phyloP scores from a whole-genome alignment of 2,797 vertebrate genomes.

The Coreius guichenoti region DNA sequence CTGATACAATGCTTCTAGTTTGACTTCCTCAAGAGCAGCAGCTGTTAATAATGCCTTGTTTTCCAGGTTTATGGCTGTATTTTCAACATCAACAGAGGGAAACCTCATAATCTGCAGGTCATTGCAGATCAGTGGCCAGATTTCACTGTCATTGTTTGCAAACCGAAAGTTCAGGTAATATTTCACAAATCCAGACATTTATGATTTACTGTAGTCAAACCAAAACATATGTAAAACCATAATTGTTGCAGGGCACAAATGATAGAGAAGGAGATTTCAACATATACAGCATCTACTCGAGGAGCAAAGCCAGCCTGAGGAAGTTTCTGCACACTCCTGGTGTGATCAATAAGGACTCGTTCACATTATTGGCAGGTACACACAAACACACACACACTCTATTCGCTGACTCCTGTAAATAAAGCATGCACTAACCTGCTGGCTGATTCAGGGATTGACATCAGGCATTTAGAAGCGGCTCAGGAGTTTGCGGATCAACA shows the following conservation, averaged over 20 bases:
- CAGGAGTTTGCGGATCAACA: constrained; percentile 38
- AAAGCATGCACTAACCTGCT: background rate
- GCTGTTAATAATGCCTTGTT: background rate
- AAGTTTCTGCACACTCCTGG: constrained; percentile 36
- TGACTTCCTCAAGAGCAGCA: background rate
- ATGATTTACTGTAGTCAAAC: background rate
- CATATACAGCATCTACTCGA: constrained; percentile 57
- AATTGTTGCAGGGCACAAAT: constrained; percentile 1
- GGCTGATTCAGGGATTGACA: constrained; percentile 35
- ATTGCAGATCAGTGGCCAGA: constrained; percentile 58
- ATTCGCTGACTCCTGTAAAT: background rate
- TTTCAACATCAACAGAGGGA: constrained; percentile 58
- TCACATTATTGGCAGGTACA: constrained; percentile 56
- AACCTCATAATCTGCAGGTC: constrained; percentile 50
- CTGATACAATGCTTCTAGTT: background rate
- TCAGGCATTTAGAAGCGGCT: constrained; percentile 42
- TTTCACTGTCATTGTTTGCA: constrained; percentile 56
- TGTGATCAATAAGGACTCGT: constrained; percentile 30
- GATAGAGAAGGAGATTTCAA: constrained; percentile 54
- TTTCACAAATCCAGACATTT: background rate
- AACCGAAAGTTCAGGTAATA: constrained; percentile 51
- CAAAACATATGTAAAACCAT: background rate
- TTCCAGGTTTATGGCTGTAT: constrained; percentile 59
- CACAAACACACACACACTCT: background rate
- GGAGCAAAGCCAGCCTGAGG: constrained; percentile 27